Base-by-base conservation (phyloP, 2,888 invertebrate species). In the Diaprepes abbreviatus region DNA sequence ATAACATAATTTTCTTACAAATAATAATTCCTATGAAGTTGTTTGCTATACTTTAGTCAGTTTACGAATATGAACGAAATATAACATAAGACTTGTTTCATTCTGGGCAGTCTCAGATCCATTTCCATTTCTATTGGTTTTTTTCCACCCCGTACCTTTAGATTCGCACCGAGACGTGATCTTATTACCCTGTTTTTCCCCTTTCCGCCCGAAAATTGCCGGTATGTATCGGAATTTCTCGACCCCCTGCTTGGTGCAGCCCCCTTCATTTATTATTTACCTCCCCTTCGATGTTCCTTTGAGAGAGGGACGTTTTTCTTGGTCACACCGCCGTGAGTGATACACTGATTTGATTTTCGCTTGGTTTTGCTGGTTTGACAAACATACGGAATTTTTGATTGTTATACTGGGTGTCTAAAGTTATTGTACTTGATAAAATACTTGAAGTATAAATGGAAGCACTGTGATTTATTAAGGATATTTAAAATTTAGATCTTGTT, bases 191-290 rank as follows among this genome's bases (percentile, higher is more conserved):
- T 45, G 24, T 36, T 66, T 58, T 57, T 54, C 62, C 71, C 64
- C 63, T 58, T 64, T n/a, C 36, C 52, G n/a, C 35, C 54, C 62
- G 35, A 24, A 45, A 57, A 63, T 63, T 48, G 57, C 52, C 67
- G 71, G 60, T 45, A 50, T 69, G 71, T 71, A 71, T 71, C 71
- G 71, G 71, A 55, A 71, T 71, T 69, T 67, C 35, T 21, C 31
- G 43, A 12, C 50, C 63, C 66, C 57, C 57, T 33, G 65, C 35
- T 38, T 38, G 9, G 28, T 38, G 21, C 55, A 33, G 21, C 74
- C 76, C 75, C 75, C 74, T 71, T 75, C 77, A 78, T 78, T 76
- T 76, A 78, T 78, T 78, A 78, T 78, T 78, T 74, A 78, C 73
- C 76, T 74, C 77, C 77, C 76, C 75, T 75, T 71, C 66, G 60